phyloP scores from a whole-genome alignment of 2,113 vertebrate genomes.

The Plestiodon gilberti region DNA sequence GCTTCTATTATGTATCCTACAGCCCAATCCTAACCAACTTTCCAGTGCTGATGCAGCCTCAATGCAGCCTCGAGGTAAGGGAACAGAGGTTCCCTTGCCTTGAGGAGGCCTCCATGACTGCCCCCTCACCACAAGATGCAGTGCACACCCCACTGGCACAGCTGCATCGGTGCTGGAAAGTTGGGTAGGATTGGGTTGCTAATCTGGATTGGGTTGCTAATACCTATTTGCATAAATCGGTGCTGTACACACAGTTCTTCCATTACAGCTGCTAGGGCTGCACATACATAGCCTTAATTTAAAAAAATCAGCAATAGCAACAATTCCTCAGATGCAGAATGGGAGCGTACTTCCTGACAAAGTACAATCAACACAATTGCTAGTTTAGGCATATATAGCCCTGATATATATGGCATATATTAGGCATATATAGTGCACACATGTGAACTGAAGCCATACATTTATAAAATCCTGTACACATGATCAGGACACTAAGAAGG shows the following conservation, averaged over 20 bases:
- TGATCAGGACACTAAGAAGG: not conserved
- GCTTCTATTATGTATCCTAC: not conserved
- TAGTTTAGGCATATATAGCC: too few species aligned
- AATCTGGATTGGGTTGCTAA: too few species aligned
- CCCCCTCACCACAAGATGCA: too few species aligned
- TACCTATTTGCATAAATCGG: not conserved
- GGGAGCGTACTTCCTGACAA: not conserved
- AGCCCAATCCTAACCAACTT: too few species aligned
- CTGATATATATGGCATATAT: too few species aligned
- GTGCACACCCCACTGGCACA: too few species aligned
- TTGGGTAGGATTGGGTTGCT: too few species aligned
- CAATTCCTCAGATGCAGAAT: not conserved
- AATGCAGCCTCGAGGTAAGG: too few species aligned
- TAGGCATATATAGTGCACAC: not conserved
- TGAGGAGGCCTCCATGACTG: too few species aligned
- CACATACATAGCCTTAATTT: not conserved
- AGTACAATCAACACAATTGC: not conserved
- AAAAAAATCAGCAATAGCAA: not conserved
- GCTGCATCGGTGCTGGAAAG: too few species aligned
- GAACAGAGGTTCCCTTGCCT: too few species aligned
- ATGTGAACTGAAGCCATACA: not conserved
- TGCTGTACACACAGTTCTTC: not conserved
- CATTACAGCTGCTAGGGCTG: not conserved
- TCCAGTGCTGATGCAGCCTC: too few species aligned
- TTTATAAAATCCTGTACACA: not conserved